phyloP scores from a whole-genome alignment of 2,888 invertebrate species.

The Keiferia lycopersicella region DNA sequence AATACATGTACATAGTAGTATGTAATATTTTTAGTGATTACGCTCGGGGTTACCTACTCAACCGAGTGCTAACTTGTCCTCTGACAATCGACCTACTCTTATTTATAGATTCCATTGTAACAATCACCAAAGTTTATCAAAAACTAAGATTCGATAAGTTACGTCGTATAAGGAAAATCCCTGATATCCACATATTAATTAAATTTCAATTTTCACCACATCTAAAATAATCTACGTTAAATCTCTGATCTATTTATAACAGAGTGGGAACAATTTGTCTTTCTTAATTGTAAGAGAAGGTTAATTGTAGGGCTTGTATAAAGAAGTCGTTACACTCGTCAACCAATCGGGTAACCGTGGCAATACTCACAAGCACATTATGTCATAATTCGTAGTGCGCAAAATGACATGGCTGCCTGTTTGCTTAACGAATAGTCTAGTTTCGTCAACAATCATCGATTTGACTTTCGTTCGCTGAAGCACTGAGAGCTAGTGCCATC shows the following conservation, averaged over 20 bases:
- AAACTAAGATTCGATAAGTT: background rate
- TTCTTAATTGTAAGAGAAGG: constrained; percentile 6
- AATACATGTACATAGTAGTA: constrained; percentile 20
- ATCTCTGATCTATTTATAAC: background rate
- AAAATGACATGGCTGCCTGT: no score
- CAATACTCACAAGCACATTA: no score
- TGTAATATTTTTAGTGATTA: constrained; percentile 14
- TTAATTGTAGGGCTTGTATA: constrained; percentile 6
- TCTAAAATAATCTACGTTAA: background rate
- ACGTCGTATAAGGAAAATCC: background rate
- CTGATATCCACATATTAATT: background rate
- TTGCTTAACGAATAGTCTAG: background rate
- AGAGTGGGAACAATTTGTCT: background rate
- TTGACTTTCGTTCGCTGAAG: constrained; percentile 65
- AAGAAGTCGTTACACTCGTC: background rate
- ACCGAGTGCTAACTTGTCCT: background rate
- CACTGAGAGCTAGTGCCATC: constrained; percentile 80
- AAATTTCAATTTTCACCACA: no score
- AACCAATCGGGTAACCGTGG: constrained; percentile 26
- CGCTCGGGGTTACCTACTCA: background rate
- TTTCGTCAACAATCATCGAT: constrained; percentile 46
- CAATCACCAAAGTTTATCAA: background rate
- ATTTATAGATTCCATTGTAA: background rate
- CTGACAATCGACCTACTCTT: background rate
- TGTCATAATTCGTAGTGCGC: no score